Evolutionary conservation across 2,888 invertebrate genomes (phyloP).

Genomic region (Eupithecia subfuscata): DNA sequence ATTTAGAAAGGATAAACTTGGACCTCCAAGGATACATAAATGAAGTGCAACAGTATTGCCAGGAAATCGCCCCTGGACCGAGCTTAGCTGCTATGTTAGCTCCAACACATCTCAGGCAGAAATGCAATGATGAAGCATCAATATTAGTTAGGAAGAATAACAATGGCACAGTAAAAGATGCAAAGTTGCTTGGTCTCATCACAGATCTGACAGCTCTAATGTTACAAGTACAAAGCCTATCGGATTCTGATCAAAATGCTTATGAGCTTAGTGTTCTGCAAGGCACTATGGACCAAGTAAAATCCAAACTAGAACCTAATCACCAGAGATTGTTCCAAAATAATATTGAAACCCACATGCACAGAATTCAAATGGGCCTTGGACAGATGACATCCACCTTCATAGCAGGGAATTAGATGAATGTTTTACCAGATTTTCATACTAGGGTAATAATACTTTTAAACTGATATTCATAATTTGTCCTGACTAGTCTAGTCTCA

Average conservation of each 20-base stretch:
- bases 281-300: constrained; percentile 95
- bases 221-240: constrained; percentile 91
- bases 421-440: background rate
- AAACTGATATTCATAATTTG: too few relatives aligned
- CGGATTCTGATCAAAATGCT: constrained; percentile 93
- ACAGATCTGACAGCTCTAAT: constrained; percentile 95
- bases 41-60: constrained; percentile 92
- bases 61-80: constrained; percentile 94
- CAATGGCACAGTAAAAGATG: constrained; percentile 84
- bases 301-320: constrained; percentile 88
- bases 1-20: constrained; percentile 95
- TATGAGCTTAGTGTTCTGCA: constrained; percentile 95
- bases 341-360: constrained; percentile 95
- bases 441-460: too few relatives aligned
- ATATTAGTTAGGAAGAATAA: constrained; percentile 91
- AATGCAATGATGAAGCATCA: constrained; percentile 93
- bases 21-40: constrained; percentile 94
- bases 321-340: constrained; percentile 93
- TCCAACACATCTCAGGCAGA: constrained; percentile 93
- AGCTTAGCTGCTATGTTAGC: constrained; percentile 94
- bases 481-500: background rate
- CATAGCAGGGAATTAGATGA: constrained; percentile 49
- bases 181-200: constrained; percentile 89
- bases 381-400: constrained; percentile 71
- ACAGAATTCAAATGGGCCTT: constrained; percentile 92